phyloP scores from a whole-genome alignment of 2,113 vertebrate genomes.

The Labeo rohita region DNA sequence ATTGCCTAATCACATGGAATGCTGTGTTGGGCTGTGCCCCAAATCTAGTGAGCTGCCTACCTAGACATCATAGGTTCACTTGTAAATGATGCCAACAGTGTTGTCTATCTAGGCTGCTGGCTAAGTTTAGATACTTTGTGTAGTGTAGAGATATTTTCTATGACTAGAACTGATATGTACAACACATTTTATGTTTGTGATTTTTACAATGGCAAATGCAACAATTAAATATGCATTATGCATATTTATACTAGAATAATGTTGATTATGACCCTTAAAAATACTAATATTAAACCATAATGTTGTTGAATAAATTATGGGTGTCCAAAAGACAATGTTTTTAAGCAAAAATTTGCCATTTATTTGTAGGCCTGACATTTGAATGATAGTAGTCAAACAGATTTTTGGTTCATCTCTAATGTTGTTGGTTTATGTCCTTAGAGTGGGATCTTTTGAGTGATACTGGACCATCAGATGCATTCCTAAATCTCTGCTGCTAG shows the following conservation, averaged over 20 bases:
- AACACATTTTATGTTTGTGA: neutral
- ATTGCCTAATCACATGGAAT: conserved; percentile 2
- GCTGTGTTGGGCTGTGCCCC: neutral
- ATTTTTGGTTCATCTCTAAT: neutral
- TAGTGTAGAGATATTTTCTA: neutral
- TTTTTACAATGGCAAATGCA: neutral
- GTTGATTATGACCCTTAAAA: too few relatives aligned
- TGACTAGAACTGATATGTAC: neutral
- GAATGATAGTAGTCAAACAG: neutral
- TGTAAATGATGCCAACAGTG: neutral
- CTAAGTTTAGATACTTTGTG: neutral
- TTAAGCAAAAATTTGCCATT: neutral
- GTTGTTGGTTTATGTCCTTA: conserved; percentile 1
- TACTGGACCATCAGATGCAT: conserved; percentile 53
- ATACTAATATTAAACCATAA: neutral
- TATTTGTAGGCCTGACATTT: neutral
- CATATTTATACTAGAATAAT: neutral
- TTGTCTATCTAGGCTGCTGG: neutral
- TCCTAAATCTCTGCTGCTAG: conserved; percentile 43
- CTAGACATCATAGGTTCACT: neutral
- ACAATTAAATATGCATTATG: neutral
- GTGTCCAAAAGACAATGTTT: neutral
- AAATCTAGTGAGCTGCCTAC: neutral
- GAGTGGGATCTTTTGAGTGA: neutral
- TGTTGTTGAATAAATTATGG: neutral